A percentile compares a stretch with the other conserved stretches of the same genome.
Evolutionary conservation across 2,797 vertebrate species (phyloP).

Genomic region (Acropternis orthonyx): DNA sequence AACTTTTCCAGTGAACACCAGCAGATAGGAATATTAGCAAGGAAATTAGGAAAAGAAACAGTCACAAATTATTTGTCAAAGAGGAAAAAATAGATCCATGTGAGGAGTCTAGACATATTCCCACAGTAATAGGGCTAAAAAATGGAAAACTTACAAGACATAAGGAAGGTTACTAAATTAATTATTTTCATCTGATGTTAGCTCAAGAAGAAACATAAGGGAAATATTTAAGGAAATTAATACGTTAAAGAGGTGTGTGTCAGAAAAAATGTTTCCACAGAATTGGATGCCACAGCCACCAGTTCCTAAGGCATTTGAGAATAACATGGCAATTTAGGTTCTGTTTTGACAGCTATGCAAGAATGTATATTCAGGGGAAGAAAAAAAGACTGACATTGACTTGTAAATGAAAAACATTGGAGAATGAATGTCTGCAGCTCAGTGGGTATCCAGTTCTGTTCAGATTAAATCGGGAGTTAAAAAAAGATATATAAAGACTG

Average conservation of each 20-base stretch:
- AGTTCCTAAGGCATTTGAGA: not conserved
- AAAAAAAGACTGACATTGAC: not conserved
- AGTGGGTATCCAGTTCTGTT: not conserved
- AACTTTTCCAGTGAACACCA: not conserved
- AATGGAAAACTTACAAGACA: not conserved
- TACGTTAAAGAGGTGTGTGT: not conserved
- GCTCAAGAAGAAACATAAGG: not conserved
- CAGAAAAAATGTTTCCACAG: not conserved
- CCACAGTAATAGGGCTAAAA: not conserved
- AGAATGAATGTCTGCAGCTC: not conserved
- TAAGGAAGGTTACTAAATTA: not conserved
- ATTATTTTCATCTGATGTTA: not conserved
- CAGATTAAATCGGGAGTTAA: not conserved
- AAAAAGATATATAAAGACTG: not conserved
- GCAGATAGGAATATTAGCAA: not conserved
- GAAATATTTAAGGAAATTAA: not conserved
- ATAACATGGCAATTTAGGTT: not conserved
- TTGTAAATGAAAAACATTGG: not conserved
- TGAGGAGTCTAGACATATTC: not conserved
- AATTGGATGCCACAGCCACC: not conserved
- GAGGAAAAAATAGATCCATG: not conserved
- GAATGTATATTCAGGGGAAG: not conserved
- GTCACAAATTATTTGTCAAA: not conserved
- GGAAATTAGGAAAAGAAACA: not conserved
- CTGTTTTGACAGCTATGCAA: not conserved